Conservation (phyloP, 1,140 invertebrate genomes). For the Musca vetustissima region DNA sequence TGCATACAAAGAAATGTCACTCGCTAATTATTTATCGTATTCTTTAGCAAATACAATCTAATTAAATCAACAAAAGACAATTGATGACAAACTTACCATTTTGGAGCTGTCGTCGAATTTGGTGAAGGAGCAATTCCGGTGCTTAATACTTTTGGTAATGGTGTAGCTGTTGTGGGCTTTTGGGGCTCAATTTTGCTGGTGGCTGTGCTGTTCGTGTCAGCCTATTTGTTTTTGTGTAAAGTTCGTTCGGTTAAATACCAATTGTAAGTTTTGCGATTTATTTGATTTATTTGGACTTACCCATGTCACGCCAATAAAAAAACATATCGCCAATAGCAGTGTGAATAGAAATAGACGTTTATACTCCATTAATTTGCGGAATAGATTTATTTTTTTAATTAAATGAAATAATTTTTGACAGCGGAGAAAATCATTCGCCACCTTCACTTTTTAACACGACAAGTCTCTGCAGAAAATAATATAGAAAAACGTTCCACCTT, state of each 20-base stretch:
- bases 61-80: too few relatives aligned
- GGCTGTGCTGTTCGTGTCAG: conserved; percentile 10
- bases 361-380: conserved; percentile 52
- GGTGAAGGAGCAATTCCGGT: not conserved
- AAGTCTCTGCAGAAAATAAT: too few relatives aligned
- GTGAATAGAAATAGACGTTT: conserved; percentile 47
- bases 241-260: not conserved
- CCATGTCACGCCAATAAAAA: conserved; percentile 54
- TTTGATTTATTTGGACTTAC: conserved; percentile 38
- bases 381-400: conserved; percentile 42
- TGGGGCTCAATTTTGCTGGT: conserved; percentile 7
- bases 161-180: conserved; percentile 17
- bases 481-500: too few relatives aligned
- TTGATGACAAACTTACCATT: conserved; percentile 34
- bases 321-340: conserved; percentile 50
- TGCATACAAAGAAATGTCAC: too few relatives aligned
- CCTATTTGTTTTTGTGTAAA: conserved; percentile 1
- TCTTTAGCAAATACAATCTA: not conserved
- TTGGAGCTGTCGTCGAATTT: conserved; percentile 15
- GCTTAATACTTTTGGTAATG: conserved; percentile 4
- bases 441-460: not conserved
- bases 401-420: not conserved
- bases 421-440: not conserved
- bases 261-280: too few relatives aligned
- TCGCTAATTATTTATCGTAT: not conserved